phyloP scores from a whole-genome alignment of 2,888 invertebrate genomes.

The Platycnemis pennipes region DNA sequence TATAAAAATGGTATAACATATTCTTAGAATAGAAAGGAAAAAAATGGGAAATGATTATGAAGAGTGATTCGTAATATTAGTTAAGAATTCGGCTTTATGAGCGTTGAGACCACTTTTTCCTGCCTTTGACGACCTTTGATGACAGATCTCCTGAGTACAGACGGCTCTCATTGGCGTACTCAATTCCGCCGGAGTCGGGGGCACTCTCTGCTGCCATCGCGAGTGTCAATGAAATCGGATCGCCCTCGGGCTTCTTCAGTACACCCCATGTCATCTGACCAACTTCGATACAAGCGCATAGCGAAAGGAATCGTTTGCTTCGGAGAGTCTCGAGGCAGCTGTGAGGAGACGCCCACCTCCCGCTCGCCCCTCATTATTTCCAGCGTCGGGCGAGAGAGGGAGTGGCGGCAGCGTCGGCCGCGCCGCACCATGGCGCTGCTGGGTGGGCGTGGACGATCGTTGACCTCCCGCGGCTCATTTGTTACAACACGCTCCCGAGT shows the following conservation, averaged over 20 bases:
- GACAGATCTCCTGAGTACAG: too few species aligned
- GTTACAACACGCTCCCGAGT: constrained; percentile 8
- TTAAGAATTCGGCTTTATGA: too few species aligned
- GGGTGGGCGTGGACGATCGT: constrained; percentile 23
- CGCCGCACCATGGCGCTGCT: not conserved
- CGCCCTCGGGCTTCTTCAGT: not conserved
- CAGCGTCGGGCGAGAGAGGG: not conserved
- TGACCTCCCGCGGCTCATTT: constrained; percentile 24
- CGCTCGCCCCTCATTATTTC: constrained; percentile 13
- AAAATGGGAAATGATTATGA: too few species aligned
- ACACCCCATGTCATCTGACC: not conserved
- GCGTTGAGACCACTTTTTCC: too few species aligned
- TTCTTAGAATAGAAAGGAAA: too few species aligned
- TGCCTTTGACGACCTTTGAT: too few species aligned
- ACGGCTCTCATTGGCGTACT: too few species aligned
- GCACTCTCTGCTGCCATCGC: not conserved
- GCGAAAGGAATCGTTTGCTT: not conserved
- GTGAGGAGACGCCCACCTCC: not conserved
- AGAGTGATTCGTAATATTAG: too few species aligned
- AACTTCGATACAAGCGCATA: not conserved
- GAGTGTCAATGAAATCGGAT: constrained; percentile 17
- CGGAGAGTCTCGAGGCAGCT: constrained; percentile 17
- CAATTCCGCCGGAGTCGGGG: not conserved
- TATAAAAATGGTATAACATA: too few species aligned
- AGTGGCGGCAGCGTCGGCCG: not conserved